These are phyloP conservation scores for Eupithecia subumbrata DNA, from an alignment of 2,888 invertebrate species.

Conservation along the genomic window DNA sequence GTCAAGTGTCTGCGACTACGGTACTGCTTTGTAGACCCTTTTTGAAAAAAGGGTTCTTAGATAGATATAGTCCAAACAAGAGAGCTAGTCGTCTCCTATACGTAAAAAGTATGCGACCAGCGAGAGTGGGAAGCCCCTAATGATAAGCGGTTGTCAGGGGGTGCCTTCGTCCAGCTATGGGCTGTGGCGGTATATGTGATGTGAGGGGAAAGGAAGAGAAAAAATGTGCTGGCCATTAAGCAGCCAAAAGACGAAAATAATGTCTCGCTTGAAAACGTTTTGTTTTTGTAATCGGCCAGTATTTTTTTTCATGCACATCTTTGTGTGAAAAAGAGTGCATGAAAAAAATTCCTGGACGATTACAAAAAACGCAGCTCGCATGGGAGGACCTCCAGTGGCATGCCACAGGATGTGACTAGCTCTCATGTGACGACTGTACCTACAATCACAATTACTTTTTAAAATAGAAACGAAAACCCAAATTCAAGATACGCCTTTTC, in stretches of 20 bases:
- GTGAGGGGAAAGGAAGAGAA: too few relatives aligned
- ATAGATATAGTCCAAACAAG: background rate
- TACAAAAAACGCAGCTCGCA: background rate
- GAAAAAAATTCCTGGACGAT: background rate
- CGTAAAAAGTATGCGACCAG: background rate
- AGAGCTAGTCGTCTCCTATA: background rate
- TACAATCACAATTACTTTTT: background rate
- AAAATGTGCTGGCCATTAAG: too few relatives aligned
- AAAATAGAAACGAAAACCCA: background rate
- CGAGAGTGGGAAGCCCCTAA: background rate
- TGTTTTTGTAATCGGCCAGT: background rate
- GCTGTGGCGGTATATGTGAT: too few relatives aligned
- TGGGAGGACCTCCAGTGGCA: background rate
- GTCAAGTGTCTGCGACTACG: conserved; percentile 12
- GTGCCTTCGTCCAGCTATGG: too few relatives aligned
- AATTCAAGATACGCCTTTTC: conserved; percentile 8
- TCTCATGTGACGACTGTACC: background rate
- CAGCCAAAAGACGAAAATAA: too few relatives aligned
- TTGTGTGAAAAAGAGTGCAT: background rate
- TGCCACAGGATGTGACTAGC: background rate
- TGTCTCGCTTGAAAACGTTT: too few relatives aligned
- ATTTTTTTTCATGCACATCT: background rate
- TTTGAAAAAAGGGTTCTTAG: background rate
- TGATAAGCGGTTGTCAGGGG: background rate
- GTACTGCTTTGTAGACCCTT: background rate